Percentiles rank a stretch among this genome's conserved stretches.
Conservation (phyloP, 2,113 vertebrate species). For the Glaucomys volans region DNA sequence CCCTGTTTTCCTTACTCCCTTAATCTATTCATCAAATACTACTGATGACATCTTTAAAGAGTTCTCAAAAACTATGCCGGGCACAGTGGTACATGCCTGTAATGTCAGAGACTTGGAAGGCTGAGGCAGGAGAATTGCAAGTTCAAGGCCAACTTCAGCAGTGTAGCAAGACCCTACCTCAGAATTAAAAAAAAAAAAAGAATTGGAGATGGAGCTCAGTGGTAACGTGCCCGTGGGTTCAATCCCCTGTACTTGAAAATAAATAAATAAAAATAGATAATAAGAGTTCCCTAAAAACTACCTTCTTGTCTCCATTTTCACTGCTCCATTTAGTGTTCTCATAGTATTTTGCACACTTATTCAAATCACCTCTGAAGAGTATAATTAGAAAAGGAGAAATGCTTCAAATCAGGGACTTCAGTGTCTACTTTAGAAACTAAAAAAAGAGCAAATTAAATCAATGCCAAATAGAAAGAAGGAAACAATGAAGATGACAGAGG, state of each 20-base stretch:
- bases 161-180: too few relatives aligned
- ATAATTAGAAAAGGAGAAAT: constrained; percentile 27
- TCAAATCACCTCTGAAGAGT: constrained; percentile 12
- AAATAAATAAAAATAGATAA: too few relatives aligned
- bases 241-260: too few relatives aligned
- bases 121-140: too few relatives aligned
- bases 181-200: too few relatives aligned
- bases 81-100: too few relatives aligned
- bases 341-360: neutral
- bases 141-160: too few relatives aligned
- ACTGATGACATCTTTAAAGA: constrained; percentile 35
- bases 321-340: neutral
- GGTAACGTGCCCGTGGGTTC: too few relatives aligned
- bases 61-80: neutral
- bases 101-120: too few relatives aligned
- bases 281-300: neutral
- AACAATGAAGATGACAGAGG: neutral
- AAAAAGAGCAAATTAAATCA: constrained; percentile 28
- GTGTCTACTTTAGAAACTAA: neutral
- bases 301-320: neutral
- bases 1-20: neutral
- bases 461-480: neutral
- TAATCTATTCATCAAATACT: constrained; percentile 17
- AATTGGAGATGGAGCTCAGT: too few relatives aligned
- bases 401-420: constrained; percentile 34